Evolutionary conservation across 2,797 vertebrate genomes (phyloP).

Genomic region (Acrocephalus scirpaceus): DNA sequence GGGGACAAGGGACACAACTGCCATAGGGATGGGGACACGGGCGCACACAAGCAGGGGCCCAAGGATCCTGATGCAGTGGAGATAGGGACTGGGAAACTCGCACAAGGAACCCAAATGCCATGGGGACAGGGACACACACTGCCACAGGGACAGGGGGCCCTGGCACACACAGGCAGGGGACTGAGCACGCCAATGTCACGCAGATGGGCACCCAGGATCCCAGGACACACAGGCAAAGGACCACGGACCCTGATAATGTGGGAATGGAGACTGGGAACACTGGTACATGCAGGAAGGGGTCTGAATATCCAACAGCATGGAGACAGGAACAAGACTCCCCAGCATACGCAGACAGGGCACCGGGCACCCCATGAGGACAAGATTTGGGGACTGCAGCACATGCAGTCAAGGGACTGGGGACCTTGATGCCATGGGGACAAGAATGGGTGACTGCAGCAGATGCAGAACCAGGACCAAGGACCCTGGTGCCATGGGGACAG

Average conservation of each 20-base stretch:
- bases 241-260: rapidly evolving
- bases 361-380: rapidly evolving
- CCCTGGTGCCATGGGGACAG: background rate
- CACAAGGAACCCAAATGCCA: rapidly evolving
- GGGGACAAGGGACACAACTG: background rate
- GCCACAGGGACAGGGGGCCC: background rate
- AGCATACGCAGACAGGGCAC: background rate
- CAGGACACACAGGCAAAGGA: background rate
- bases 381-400: rapidly evolving
- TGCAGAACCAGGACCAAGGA: background rate
- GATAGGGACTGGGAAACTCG: background rate
- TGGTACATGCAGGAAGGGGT: background rate
- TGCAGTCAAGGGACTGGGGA: background rate
- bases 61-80: background rate
- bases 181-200: rapidly evolving
- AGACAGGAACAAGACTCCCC: background rate
- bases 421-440: background rate
- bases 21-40: background rate
- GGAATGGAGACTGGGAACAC: background rate
- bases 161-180: background rate
- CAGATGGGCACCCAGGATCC: background rate
- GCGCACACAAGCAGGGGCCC: rapidly evolving
- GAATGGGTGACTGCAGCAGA: background rate
- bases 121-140: background rate
- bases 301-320: background rate